Conservation (phyloP, 2,797 vertebrate genomes). For the Antennarius maculatus region DNA sequence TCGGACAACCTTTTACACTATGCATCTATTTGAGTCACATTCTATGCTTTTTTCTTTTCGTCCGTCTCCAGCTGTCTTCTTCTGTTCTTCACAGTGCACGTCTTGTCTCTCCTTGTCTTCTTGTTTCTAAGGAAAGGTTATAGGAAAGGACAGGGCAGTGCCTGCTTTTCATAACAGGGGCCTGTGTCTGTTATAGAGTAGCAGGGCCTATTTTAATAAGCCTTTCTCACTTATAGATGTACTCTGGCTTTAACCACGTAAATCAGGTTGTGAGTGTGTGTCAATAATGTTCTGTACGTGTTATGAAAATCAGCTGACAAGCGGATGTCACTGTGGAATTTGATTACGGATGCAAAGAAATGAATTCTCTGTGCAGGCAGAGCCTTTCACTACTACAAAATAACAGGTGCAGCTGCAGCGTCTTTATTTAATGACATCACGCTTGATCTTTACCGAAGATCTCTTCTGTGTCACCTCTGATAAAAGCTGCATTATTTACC, state of each 20-base stretch:
- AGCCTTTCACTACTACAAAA: neutral
- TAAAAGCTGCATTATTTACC: neutral
- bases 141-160: constrained; percentile 78
- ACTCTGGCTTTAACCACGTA: constrained; percentile 57
- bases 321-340: constrained; percentile 52
- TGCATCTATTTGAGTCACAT: constrained; percentile 45
- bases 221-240: constrained; percentile 52
- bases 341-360: constrained; percentile 38
- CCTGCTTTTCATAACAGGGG: constrained; percentile 76
- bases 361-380: constrained; percentile 2
- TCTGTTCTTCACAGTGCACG: constrained; percentile 54
- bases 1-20: constrained; percentile 52
- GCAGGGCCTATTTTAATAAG: constrained; percentile 72
- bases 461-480: constrained; percentile 5
- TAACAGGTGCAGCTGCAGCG: neutral
- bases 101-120: constrained; percentile 67
- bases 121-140: constrained; percentile 76
- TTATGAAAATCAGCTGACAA: neutral
- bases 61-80: constrained; percentile 56
- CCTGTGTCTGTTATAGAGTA: constrained; percentile 63
- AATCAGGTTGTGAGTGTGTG: constrained; percentile 61
- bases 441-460: constrained; percentile 20
- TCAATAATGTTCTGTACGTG: constrained; percentile 57
- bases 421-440: constrained; percentile 8
- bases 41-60: constrained; percentile 26